phyloP scores from a whole-genome alignment of 2,888 invertebrate genomes.

The Invenusta paracnida region DNA sequence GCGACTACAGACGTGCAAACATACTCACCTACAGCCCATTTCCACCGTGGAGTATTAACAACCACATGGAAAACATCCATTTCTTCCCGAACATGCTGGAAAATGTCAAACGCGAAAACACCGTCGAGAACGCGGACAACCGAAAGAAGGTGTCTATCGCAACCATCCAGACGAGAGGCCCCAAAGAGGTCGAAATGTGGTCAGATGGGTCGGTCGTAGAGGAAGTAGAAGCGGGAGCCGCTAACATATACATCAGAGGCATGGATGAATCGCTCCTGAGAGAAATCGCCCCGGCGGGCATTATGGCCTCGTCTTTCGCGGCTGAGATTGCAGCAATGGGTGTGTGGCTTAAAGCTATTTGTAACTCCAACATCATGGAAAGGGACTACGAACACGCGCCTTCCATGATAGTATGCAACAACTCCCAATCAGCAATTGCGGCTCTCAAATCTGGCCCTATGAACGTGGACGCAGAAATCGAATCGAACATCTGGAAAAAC shows the following conservation, averaged over 20 bases:
- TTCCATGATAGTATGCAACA: neutral
- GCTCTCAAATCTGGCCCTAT: neutral
- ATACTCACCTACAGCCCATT: neutral
- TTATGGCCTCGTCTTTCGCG: neutral
- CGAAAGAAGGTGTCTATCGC: neutral
- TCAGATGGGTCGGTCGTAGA: neutral
- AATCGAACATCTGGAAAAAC: neutral
- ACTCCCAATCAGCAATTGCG: neutral
- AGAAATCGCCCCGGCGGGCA: neutral
- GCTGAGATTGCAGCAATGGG: neutral
- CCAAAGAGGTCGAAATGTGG: neutral
- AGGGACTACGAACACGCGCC: neutral
- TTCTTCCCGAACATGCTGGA: neutral
- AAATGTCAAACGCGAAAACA: neutral
- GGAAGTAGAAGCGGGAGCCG: neutral
- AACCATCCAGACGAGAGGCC: neutral
- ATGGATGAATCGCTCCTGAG: neutral
- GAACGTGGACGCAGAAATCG: neutral
- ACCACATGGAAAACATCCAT: neutral
- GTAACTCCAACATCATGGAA: neutral
- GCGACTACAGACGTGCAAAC: neutral
- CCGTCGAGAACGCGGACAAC: neutral
- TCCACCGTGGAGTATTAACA: neutral
- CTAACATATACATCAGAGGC: neutral
- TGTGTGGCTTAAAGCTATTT: neutral